Evolutionary conservation across 2,797 vertebrate genomes (phyloP).

Genomic region (Gymnodraco acuticeps): DNA sequence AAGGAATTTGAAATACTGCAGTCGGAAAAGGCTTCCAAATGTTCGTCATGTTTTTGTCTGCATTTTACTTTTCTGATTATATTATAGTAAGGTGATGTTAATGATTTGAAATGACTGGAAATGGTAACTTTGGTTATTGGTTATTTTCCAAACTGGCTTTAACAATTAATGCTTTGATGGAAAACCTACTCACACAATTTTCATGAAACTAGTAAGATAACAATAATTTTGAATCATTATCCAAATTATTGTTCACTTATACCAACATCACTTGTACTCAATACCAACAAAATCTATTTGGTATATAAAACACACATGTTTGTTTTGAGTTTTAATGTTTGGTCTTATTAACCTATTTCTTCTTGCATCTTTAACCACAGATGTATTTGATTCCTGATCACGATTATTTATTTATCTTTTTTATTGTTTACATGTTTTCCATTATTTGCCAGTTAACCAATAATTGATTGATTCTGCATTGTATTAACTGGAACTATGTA

Average conservation of each 20-base stretch:
- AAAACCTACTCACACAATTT: too few relatives aligned
- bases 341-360: background rate
- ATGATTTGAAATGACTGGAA: background rate
- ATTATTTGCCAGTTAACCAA: too few relatives aligned
- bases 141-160: background rate
- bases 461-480: too few relatives aligned
- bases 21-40: background rate
- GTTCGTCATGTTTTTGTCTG: conserved; percentile 8
- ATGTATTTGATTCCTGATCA: background rate
- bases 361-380: background rate
- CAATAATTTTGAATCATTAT: background rate
- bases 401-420: too few relatives aligned
- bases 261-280: background rate
- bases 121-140: background rate
- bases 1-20: conserved; percentile 18
- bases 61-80: background rate
- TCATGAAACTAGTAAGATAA: too few relatives aligned
- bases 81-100: background rate
- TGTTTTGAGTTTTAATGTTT: background rate
- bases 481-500: too few relatives aligned
- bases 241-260: background rate
- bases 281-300: background rate
- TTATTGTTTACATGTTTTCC: background rate
- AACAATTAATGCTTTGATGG: background rate
- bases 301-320: background rate